Evolutionary conservation across 2,888 invertebrate species (phyloP).

Genomic region (Aleiodes alternator): DNA sequence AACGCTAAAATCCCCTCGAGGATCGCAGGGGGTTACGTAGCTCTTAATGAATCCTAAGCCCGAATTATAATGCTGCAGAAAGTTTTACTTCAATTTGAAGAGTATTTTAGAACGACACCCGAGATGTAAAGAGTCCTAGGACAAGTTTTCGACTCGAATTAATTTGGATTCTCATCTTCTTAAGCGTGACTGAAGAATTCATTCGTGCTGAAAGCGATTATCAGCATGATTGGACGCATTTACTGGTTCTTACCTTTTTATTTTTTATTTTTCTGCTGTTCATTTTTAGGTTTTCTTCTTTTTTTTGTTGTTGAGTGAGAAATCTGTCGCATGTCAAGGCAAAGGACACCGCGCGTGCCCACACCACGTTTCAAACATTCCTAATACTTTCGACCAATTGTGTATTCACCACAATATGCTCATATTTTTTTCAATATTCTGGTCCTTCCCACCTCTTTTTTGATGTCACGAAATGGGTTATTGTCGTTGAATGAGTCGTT

Average conservation of each 20-base stretch:
- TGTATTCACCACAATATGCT: slow-evolving; percentile 36
- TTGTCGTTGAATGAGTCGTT: slow-evolving; percentile 4
- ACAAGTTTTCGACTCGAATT: slow-evolving; percentile 54
- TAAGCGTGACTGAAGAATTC: slow-evolving; percentile 26
- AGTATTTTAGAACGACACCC: slow-evolving; percentile 13
- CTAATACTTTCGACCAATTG: slow-evolving; percentile 17
- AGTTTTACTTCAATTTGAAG: slow-evolving; percentile 50
- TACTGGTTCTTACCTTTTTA: slow-evolving; percentile 13
- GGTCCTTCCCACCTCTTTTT: background rate
- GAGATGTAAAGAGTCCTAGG: slow-evolving; percentile 2
- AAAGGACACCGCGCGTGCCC: slow-evolving; percentile 41
- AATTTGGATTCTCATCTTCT: slow-evolving; percentile 51
- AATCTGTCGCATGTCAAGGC: slow-evolving; percentile 15
- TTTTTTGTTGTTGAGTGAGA: slow-evolving; percentile 12
- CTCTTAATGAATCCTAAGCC: slow-evolving; percentile 64
- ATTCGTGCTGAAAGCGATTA: slow-evolving; percentile 26
- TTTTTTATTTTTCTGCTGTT: slow-evolving; percentile 1
- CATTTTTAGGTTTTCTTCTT: background rate
- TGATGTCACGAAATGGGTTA: slow-evolving; percentile 24
- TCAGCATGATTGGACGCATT: slow-evolving; percentile 37
- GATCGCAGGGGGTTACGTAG: slow-evolving; percentile 49
- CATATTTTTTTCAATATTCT: slow-evolving; percentile 1
- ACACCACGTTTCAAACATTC: slow-evolving; percentile 37
- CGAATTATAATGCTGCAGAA: slow-evolving; percentile 63
- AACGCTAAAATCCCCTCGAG: slow-evolving; percentile 21